These are phyloP conservation scores for Tethya wilhelma DNA, from an alignment of 37 sponge, comb jelly and placozoan species.

Conservation along the genomic window DNA sequence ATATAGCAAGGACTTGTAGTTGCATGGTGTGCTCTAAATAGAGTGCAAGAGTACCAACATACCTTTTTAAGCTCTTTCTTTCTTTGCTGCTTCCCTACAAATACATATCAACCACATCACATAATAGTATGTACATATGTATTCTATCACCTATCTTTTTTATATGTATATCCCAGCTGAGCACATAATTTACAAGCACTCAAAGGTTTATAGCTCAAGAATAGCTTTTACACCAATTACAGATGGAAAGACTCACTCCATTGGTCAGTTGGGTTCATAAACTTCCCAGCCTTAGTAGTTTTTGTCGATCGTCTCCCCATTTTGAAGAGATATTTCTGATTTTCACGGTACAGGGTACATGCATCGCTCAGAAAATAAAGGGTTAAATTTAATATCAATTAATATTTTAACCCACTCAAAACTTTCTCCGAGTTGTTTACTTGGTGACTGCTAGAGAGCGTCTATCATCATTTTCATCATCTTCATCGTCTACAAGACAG, in stretches of 20 bases:
- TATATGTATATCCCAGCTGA: not conserved
- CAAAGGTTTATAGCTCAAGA: too few relatives aligned
- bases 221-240: not conserved
- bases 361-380: not conserved
- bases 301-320: constrained; percentile 95
- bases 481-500: too few relatives aligned
- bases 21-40: constrained; percentile 20
- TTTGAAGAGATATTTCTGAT: too few relatives aligned
- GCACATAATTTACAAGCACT: not conserved
- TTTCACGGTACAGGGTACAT: too few relatives aligned
- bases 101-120: too few relatives aligned
- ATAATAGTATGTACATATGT: not conserved
- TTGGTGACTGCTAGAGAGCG: not conserved
- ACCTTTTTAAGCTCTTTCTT: constrained; percentile 94
- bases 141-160: not conserved
- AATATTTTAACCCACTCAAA: not conserved
- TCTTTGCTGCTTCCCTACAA: constrained; percentile 83
- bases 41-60: not conserved
- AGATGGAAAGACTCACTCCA: constrained; percentile 72
- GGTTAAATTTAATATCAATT: not conserved
- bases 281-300: constrained; percentile 97
- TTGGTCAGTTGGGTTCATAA: constrained; percentile 99
- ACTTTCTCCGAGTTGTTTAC: not conserved
- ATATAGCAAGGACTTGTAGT: too few relatives aligned
- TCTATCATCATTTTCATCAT: not conserved